phyloP scores from a whole-genome alignment of 2,113 vertebrate genomes.

The Limnothrissa miodon region DNA sequence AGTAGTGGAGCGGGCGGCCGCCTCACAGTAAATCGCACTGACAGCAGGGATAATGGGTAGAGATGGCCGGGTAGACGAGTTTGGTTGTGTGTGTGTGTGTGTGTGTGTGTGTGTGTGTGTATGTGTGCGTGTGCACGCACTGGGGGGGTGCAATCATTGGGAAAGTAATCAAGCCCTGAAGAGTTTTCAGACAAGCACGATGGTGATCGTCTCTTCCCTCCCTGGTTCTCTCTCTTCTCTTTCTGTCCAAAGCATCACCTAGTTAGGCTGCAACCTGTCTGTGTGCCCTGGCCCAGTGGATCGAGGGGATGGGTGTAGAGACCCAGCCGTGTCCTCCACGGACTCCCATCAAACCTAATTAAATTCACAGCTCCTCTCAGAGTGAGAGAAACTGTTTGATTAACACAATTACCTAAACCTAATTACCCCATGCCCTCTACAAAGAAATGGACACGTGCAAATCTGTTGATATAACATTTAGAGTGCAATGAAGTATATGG shows the following conservation, averaged over 20 bases:
- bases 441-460: neutral
- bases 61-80: slow-evolving; percentile 35
- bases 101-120: slow-evolving; percentile 5
- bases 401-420: neutral
- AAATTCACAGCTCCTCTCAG: neutral
- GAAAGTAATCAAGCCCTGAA: slow-evolving; percentile 44
- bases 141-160: neutral
- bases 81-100: too few species aligned
- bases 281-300: neutral
- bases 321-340: neutral
- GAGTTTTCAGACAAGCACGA: slow-evolving; percentile 29
- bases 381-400: neutral
- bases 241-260: slow-evolving; percentile 27
- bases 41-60: slow-evolving; percentile 56
- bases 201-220: slow-evolving; percentile 24
- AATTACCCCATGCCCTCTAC: neutral
- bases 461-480: neutral
- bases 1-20: slow-evolving; percentile 18
- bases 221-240: slow-evolving; percentile 27
- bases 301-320: neutral
- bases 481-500: neutral
- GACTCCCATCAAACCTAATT: neutral
- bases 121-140: neutral
- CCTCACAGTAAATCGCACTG: slow-evolving; percentile 55
- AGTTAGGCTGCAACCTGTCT: neutral